These are phyloP conservation scores for Psilopogon haemacephalus DNA, from an alignment of 2,113 vertebrate genomes.

Conservation along the genomic window DNA sequence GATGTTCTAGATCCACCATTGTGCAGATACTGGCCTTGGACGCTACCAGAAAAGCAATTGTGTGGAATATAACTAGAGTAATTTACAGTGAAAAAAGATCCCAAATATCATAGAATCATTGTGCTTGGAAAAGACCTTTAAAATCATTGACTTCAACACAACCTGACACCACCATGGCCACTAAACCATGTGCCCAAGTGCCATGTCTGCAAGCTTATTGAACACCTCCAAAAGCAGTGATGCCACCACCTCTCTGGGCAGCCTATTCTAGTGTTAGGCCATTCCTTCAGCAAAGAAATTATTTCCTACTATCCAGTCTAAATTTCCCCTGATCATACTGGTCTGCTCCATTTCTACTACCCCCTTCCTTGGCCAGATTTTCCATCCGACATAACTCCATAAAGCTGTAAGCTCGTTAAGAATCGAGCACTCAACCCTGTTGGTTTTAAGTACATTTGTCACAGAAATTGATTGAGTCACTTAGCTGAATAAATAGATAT, in stretches of 20 bases:
- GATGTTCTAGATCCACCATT: rapidly evolving
- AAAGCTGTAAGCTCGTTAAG: not conserved
- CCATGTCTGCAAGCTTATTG: too few relatives aligned
- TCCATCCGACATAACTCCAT: not conserved
- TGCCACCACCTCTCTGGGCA: too few relatives aligned
- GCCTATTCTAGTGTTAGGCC: too few relatives aligned
- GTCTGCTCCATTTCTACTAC: not conserved
- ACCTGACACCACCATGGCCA: too few relatives aligned
- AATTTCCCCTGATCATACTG: not conserved
- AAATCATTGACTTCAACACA: too few relatives aligned
- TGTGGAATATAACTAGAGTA: not conserved
- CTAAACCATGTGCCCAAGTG: too few relatives aligned
- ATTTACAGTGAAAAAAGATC: not conserved
- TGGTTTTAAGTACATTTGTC: not conserved
- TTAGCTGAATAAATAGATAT: conserved; percentile 39
- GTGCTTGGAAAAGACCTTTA: too few relatives aligned
- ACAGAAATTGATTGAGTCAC: conserved; percentile 20
- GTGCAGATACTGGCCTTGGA: rapidly evolving
- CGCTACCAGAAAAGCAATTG: not conserved
- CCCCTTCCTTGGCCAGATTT: not conserved
- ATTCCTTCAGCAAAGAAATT: too few relatives aligned
- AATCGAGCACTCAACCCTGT: not conserved
- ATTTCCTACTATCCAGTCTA: too few relatives aligned
- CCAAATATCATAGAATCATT: not conserved
- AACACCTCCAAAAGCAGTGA: too few relatives aligned